Percentiles rank a stretch among this genome's conserved stretches.
phyloP scores from a whole-genome alignment of 2,888 invertebrate genomes.

The Leptothorax acervorum region DNA sequence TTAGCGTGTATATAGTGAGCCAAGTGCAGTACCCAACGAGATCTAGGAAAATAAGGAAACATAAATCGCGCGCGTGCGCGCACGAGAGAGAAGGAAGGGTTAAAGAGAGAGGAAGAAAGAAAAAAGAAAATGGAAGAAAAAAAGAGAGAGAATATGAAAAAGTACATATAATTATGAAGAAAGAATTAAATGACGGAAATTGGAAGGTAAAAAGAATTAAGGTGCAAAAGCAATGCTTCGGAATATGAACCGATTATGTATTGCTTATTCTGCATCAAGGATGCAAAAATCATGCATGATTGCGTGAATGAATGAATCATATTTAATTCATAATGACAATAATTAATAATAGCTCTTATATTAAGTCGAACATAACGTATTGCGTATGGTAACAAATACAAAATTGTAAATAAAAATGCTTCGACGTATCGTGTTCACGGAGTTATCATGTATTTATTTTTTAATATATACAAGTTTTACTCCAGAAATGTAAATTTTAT shows the following conservation, averaged over 20 bases:
- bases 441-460: conserved; percentile 22
- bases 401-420: conserved; percentile 8
- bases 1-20: conserved; percentile 76
- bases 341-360: background rate
- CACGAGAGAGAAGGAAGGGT: background rate
- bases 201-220: background rate
- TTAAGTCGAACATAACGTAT: background rate
- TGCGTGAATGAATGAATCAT: background rate
- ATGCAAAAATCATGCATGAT: background rate
- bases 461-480: background rate
- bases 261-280: background rate
- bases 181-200: background rate
- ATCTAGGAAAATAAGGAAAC: background rate
- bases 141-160: background rate
- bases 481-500: background rate
- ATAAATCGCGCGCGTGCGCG: background rate
- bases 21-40: too few relatives aligned
- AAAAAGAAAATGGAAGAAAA: too few relatives aligned
- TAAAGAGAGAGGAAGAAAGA: too few relatives aligned
- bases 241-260: background rate
- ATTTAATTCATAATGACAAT: background rate
- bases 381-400: background rate
- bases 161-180: background rate
- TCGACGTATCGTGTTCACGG: background rate
- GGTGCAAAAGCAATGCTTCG: background rate